Evolutionary conservation across 2,113 vertebrate species (phyloP).

Genomic region (mouse (Mus musculus)): DNA sequence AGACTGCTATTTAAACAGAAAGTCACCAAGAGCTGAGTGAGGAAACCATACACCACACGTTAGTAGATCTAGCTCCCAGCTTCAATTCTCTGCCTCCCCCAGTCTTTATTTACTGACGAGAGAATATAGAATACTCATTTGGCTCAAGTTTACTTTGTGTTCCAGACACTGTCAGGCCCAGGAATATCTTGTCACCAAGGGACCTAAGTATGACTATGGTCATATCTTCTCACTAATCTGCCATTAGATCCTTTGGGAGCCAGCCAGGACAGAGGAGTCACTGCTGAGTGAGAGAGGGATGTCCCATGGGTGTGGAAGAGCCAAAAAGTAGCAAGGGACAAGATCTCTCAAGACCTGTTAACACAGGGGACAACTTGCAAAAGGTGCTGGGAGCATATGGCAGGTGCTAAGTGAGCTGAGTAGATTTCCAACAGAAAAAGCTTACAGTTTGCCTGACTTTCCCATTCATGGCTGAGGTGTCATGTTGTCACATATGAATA

Average conservation of each 20-base stretch:
- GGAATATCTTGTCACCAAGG: not conserved
- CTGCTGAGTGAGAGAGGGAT: not conserved
- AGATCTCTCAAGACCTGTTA: rapidly evolving
- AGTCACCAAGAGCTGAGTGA: not conserved
- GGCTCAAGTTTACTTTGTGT: not conserved
- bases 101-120: not conserved
- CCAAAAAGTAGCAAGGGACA: no score
- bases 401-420: not conserved
- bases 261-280: not conserved
- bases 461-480: rapidly evolving
- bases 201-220: not conserved
- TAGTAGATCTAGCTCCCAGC: not conserved
- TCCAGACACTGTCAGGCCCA: not conserved
- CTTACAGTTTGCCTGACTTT: no score
- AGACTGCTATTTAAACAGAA: not conserved
- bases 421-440: no score
- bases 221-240: not conserved
- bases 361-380: no score
- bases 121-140: not conserved
- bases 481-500: no score
- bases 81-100: not conserved
- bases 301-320: not conserved
- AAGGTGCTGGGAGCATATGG: no score
- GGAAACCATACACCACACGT: not conserved
- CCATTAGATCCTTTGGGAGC: not conserved